Conservation (phyloP, 2,113 vertebrate species). For the Nerophis lumbriciformis region DNA sequence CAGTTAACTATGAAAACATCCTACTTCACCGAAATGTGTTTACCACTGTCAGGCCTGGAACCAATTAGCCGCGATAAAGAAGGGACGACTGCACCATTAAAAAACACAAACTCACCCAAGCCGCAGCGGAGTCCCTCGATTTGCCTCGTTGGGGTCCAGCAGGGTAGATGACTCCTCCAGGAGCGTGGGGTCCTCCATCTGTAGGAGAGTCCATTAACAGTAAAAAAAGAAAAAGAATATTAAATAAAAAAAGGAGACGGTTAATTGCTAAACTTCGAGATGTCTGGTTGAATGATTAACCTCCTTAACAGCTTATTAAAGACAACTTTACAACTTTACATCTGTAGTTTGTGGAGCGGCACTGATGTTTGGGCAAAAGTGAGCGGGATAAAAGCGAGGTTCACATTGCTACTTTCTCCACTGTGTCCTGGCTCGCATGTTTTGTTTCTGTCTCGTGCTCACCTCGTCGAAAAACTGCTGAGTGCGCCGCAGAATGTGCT, state of each 20-base stretch:
- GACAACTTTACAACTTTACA: slow-evolving; percentile 2
- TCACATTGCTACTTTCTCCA: no score
- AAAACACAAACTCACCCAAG: slow-evolving; percentile 78
- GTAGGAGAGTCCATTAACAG: slow-evolving; percentile 54
- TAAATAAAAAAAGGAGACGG: not conserved
- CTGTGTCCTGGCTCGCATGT: no score
- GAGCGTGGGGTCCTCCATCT: slow-evolving; percentile 99
- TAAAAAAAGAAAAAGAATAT: not conserved
- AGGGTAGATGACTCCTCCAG: slow-evolving; percentile 90
- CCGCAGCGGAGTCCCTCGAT: slow-evolving; percentile 81
- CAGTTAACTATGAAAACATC: no score
- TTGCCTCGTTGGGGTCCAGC: slow-evolving; percentile 85
- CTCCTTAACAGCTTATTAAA: slow-evolving; percentile 38
- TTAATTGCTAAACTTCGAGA: slow-evolving; percentile 33
- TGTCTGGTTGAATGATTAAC: slow-evolving; percentile 52
- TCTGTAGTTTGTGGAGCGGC: slow-evolving; percentile 18
- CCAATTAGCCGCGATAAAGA: no score
- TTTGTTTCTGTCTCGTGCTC: slow-evolving; percentile 41
- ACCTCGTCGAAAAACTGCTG: slow-evolving; percentile 99
- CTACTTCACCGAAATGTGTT: no score
- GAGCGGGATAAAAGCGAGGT: not conserved
- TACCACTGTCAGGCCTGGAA: no score
- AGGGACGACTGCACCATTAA: not conserved
- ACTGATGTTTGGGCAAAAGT: slow-evolving; percentile 31
- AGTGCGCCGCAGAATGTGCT: slow-evolving; percentile 95